Base-by-base conservation (phyloP, 2,888 invertebrate genomes). In the Cephus pulcher region DNA sequence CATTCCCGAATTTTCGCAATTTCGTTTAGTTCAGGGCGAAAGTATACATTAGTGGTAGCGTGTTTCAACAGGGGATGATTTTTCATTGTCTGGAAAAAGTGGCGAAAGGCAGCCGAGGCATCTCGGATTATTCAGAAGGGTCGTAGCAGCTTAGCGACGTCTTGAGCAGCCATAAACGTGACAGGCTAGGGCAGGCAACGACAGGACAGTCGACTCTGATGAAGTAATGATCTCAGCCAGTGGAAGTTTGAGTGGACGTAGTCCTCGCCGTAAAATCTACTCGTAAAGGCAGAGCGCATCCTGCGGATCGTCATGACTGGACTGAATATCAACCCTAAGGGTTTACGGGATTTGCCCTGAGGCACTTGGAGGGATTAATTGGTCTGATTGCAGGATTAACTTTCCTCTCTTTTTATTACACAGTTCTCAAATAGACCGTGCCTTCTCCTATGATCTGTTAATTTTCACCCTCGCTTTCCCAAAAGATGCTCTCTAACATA, bases 331-430 rank as follows among this genome's bases (percentile, higher is more conserved):
- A 56, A 15, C 23, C 56, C 23, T 23, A 56, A 56, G 23, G 56
- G 56, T 56, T 56, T 4, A 56, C 30, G 71, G 71, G 71, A 71
- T 71, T 71, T 32, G 56, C 56, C 23, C 23, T 56, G 1, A 71
- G 33, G 33, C 32, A 23, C 32, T 71, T 71, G 32, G 34, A 34
- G 71, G 71, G 34, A 71, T 71, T 34, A 34, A 71, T 71, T 71
- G 71, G 23, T 71, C 33, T 34, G 71, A 71, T 71, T 71, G 71
- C 71, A 9, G 71, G 56, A 56, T 56, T 56, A 56, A 56, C 56
- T 56, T 56, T 56, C 2, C 56, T 56, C 56, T 23, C 23, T 23
- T 9, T 56, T 56, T 56, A 56, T 56, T 56, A 56, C 23, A 15
- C 6, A 56, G 56, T 15, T 23, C 23, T 56, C 23, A 56, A 56